These are phyloP conservation scores for Mamestra brassicae DNA, from an alignment of 2,888 invertebrate genomes.

Conservation along the genomic window DNA sequence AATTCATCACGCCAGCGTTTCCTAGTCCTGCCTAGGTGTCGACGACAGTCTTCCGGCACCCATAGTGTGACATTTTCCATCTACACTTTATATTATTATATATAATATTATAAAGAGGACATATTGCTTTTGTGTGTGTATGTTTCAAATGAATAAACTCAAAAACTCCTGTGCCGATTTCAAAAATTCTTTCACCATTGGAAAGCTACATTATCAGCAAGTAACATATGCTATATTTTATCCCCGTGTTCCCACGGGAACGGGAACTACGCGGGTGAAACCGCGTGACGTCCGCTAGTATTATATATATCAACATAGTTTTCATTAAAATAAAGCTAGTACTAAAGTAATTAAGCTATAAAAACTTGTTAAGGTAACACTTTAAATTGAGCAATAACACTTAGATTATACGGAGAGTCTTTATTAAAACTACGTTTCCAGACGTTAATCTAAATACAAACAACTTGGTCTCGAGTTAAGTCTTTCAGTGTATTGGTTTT, in stretches of 20 bases:
- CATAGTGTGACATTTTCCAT: neutral
- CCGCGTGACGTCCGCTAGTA: too few species aligned
- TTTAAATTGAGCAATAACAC: conserved; percentile 38
- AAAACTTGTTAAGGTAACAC: conserved; percentile 30
- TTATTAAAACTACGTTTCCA: conserved; percentile 32
- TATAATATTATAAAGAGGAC: too few species aligned
- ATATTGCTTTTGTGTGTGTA: too few species aligned
- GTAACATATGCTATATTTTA: too few species aligned
- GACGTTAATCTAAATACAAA: conserved; percentile 59
- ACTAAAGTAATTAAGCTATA: conserved; percentile 15
- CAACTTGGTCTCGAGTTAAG: conserved; percentile 39
- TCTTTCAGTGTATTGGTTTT: conserved; percentile 39
- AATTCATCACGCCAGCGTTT: conserved; percentile 2
- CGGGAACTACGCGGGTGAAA: too few species aligned
- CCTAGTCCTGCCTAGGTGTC: neutral
- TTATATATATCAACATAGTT: neutral
- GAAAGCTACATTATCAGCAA: too few species aligned
- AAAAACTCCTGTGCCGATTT: too few species aligned
- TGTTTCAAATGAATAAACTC: too few species aligned
- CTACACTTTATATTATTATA: too few species aligned
- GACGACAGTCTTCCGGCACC: neutral
- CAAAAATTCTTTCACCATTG: too few species aligned
- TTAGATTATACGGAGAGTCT: conserved; percentile 31
- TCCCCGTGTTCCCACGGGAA: too few species aligned
- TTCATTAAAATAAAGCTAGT: neutral